A percentile compares a stretch with the other conserved stretches of the same genome.
phyloP scores from a whole-genome alignment of 2,888 invertebrate species.

The Eudasyphora cyanicolor region DNA sequence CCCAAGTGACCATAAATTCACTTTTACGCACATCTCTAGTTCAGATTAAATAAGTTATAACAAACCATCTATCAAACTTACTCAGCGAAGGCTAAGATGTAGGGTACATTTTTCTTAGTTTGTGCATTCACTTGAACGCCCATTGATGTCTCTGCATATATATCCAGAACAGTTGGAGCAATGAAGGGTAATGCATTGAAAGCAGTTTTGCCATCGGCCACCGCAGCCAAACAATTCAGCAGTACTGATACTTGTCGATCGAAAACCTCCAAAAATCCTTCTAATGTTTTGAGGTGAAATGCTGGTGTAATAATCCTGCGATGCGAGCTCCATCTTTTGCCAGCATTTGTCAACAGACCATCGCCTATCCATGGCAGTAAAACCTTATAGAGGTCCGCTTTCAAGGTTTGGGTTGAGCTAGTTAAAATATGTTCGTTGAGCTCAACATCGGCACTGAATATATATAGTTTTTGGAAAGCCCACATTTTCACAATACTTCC shows the following conservation, averaged over 20 bases:
- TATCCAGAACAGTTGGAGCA: constrained; percentile 82
- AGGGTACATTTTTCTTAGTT: constrained; percentile 83
- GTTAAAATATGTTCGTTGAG: constrained; percentile 79
- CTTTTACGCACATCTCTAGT: no score
- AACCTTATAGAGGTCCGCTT: constrained; percentile 72
- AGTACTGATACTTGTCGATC: constrained; percentile 84
- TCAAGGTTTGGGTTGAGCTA: constrained; percentile 73
- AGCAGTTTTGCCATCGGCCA: constrained; percentile 73
- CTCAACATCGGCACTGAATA: constrained; percentile 79
- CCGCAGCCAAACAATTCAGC: constrained; percentile 81
- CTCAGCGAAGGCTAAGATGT: constrained; percentile 86
- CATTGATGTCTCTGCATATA: constrained; percentile 80
- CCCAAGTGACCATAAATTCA: no score
- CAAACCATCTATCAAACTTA: no score
- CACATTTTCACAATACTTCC: constrained; percentile 67
- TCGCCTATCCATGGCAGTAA: constrained; percentile 75
- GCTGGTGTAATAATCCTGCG: constrained; percentile 88
- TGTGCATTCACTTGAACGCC: constrained; percentile 80
- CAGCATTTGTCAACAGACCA: constrained; percentile 75
- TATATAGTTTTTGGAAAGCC: constrained; percentile 79
- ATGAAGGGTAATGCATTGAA: constrained; percentile 84
- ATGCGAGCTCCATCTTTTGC: constrained; percentile 84
- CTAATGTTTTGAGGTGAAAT: constrained; percentile 89
- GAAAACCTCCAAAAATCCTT: constrained; percentile 87
- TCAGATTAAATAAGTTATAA: no score